Evolutionary conservation across 2,113 vertebrate genomes (phyloP), one percentile per base, ranked within the genome.

Genomic region (Hassar affinis): DNA sequence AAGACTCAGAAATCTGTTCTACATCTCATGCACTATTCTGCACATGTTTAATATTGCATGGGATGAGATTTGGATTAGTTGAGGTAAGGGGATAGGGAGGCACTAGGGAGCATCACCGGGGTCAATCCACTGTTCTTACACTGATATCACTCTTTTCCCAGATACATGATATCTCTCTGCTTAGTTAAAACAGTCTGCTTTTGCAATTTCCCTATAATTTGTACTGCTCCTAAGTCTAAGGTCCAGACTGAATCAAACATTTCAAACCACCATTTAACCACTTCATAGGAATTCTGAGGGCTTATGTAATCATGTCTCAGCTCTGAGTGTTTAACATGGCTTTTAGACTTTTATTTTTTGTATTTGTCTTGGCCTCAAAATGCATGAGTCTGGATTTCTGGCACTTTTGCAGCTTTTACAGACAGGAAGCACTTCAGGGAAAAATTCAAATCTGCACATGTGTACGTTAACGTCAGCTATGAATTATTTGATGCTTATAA

Each of bases 61-160:
- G 74, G 66, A 78, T 14, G 59, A 64, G 83, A 89, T 89, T 87
- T 87, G 87, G 79, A 88, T 89, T 88, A 81, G 79, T 57, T 42
- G 20, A 71, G 85, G 27, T 82, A 84, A 80, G 49, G 27, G 51
- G 74, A 75, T 83, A 59, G 10, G 6, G 12, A 71, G n/a, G 56
- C 25, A 79, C 45, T 82, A 25, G 27, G 57, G 47, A 42, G 33
- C 25, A 33, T 5, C 33, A 59, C 11, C n/a, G 45, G 17, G 61
- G 62, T 30, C 14, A 51, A 51, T 81, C 42, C 20, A 47, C 57
- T 56, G 72, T 49, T 81, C 47, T 77, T 15, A 77, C 5, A 15
- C 22, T 30, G 18, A 47, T 5, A 25, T 2, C 9, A 12, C 33
- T 10, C 15, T n/a, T 64, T 64, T 79, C 15, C 27, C 42, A n/a